These are phyloP conservation scores for Epinotia nisella DNA, from an alignment of 2,888 invertebrate species.

Conservation along the genomic window DNA sequence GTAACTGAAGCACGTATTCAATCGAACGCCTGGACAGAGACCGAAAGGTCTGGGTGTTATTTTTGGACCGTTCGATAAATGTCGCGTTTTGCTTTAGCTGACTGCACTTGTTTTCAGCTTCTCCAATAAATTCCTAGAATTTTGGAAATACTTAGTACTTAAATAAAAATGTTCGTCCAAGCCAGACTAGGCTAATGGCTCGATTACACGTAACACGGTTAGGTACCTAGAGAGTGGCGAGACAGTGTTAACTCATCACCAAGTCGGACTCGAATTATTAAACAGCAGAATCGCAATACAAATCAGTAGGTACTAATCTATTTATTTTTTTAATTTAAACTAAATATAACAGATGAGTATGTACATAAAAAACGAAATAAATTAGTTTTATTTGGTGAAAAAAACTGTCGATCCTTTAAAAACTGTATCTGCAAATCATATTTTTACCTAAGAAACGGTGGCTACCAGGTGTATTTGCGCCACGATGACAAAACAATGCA, in stretches of 20 bases:
- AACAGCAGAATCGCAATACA: neutral
- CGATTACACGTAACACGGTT: neutral
- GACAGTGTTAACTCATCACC: neutral
- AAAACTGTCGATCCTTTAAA: neutral
- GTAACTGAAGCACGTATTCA: slow-evolving; percentile 69
- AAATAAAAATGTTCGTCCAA: neutral
- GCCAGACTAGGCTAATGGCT: slow-evolving; percentile 1
- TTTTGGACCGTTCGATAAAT: slow-evolving; percentile 47
- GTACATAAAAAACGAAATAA: no score
- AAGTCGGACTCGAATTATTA: neutral
- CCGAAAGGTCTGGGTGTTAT: slow-evolving; percentile 50
- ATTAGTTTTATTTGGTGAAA: no score
- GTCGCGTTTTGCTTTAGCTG: neutral
- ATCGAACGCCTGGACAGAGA: slow-evolving; percentile 61
- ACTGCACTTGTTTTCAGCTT: neutral
- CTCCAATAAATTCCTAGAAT: neutral
- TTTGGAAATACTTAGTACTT: neutral
- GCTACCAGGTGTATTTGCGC: no score
- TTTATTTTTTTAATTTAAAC: no score
- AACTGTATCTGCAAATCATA: no score
- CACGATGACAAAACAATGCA: neutral
- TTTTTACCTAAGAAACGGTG: no score
- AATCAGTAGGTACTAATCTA: no score
- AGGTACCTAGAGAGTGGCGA: neutral
- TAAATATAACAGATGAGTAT: no score